Conservation (phyloP, 2,888 invertebrate genomes). For the Andrena dorsata region DNA sequence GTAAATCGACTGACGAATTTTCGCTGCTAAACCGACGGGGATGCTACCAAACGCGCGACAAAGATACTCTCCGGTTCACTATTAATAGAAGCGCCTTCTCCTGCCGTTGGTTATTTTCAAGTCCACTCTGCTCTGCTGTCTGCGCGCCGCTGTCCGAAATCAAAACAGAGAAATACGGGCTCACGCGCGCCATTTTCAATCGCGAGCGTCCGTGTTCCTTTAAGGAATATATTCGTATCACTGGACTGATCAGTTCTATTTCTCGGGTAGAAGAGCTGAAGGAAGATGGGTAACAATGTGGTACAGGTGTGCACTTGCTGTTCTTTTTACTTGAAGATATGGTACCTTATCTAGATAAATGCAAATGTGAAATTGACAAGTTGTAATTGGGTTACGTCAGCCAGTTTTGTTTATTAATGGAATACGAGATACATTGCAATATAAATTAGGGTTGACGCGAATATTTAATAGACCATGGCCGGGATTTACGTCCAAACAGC, state of each 20-base stretch:
- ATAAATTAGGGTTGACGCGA: slow-evolving; percentile 6
- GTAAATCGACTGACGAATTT: slow-evolving; percentile 71
- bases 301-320: background rate
- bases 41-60: slow-evolving; percentile 74
- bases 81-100: slow-evolving; percentile 82
- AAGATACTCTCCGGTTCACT: slow-evolving; percentile 77
- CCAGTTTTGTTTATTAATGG: background rate
- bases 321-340: background rate
- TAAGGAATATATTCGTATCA: slow-evolving; percentile 5
- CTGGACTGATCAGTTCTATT: background rate
- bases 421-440: background rate
- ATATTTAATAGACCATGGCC: slow-evolving; percentile 27
- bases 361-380: background rate
- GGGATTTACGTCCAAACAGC: slow-evolving; percentile 42
- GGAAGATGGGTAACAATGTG: background rate
- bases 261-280: background rate
- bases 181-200: slow-evolving; percentile 51
- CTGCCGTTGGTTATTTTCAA: slow-evolving; percentile 83
- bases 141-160: slow-evolving; percentile 73
- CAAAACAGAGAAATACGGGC: slow-evolving; percentile 71
- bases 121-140: slow-evolving; percentile 73
- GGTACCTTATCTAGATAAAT: background rate
- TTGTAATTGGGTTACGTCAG: background rate
- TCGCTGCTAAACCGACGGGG: slow-evolving; percentile 66
- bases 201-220: slow-evolving; percentile 13